Percentiles rank a stretch among this genome's conserved stretches.
These are phyloP conservation scores for Copidosoma aretas DNA, from an alignment of 2,888 invertebrate species.

Conservation along the genomic window DNA sequence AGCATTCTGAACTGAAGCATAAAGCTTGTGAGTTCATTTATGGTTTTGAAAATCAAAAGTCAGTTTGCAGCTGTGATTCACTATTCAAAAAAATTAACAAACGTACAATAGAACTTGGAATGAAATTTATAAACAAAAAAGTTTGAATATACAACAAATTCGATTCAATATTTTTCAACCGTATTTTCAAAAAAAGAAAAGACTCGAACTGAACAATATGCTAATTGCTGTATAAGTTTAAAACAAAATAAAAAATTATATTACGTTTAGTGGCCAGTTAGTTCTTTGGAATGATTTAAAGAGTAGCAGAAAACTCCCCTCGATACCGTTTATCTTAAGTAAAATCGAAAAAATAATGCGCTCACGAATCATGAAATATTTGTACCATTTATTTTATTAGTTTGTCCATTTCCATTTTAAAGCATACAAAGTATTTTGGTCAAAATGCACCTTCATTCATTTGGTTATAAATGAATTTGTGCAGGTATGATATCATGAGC, in stretches of 20 bases:
- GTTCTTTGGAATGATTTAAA: conserved; percentile 55
- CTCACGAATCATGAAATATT: conserved; percentile 26
- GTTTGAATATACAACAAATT: too few relatives aligned
- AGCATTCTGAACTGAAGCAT: conserved; percentile 6
- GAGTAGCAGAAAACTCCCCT: conserved; percentile 55
- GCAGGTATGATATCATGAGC: conserved; percentile 35
- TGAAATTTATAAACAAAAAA: too few relatives aligned
- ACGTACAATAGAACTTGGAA: too few relatives aligned
- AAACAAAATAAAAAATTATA: conserved; percentile 44
- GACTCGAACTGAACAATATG: conserved; percentile 35
- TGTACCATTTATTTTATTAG: conserved; percentile 5
- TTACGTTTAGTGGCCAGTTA: conserved; percentile 44
- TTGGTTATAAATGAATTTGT: conserved; percentile 7
- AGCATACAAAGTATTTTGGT: too few relatives aligned
- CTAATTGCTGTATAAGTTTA: conserved; percentile 50
- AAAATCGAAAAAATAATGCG: conserved; percentile 32
- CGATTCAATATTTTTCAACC: neutral
- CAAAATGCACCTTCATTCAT: neutral
- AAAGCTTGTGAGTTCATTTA: conserved; percentile 12
- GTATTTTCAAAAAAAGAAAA: conserved; percentile 33
- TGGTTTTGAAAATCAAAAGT: conserved; percentile 12
- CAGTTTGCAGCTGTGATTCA: too few relatives aligned
- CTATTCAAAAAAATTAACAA: too few relatives aligned
- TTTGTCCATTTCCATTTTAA: neutral
- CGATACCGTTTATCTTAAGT: conserved; percentile 45